Base-by-base conservation (phyloP, 2,888 invertebrate genomes). In the Boloria euphrosyne region DNA sequence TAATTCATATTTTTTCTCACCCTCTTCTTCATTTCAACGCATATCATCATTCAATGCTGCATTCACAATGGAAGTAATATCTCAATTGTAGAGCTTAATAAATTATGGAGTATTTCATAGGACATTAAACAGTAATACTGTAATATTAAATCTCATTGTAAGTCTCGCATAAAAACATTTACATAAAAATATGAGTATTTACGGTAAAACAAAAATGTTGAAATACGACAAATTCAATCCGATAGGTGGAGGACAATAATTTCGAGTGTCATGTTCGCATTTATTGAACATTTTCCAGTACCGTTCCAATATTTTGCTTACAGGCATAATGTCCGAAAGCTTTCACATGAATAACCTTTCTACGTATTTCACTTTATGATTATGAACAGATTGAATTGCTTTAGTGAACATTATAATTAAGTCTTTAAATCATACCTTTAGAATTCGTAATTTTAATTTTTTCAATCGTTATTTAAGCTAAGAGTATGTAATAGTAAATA, bases 261-360 rank as follows among this genome's bases (percentile, higher is more conserved):
- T 57, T 22, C 22, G 13, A n/a, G 22, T 27, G 57, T 27, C 46
- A 46, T 57, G 31, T 49, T 38, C 49, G 27, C 47, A 4, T 59
- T 59, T 59, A 59, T 59, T 59, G 18, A 49, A 59, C 59, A 59
- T 50, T 50, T 38, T 49, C 38, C n/a, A 13, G 38, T 18, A 38
- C 31, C 2, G 31, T 16, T 50, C 6, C 59, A 59, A 59, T 59
- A 59, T 59, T 59, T 59, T 31, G 59, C 59, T 50, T 38, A 59
- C 57, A 46, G 57, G 46, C 57, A 57, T 57, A 46, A 46, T 57
- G 49, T 47, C 47, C 59, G 18, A 49, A 50, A 18, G 31, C 31
- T 50, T 50, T 59, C 49, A 59, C 59, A 50, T 50, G 49, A 59
- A 49, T 49, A 38, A 14, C 18, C 49, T 17, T 59, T 59, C n/a